Percentiles rank a stretch among this genome's conserved stretches.
Conservation (phyloP, 2,113 vertebrate species). For the Gobio gobio region DNA sequence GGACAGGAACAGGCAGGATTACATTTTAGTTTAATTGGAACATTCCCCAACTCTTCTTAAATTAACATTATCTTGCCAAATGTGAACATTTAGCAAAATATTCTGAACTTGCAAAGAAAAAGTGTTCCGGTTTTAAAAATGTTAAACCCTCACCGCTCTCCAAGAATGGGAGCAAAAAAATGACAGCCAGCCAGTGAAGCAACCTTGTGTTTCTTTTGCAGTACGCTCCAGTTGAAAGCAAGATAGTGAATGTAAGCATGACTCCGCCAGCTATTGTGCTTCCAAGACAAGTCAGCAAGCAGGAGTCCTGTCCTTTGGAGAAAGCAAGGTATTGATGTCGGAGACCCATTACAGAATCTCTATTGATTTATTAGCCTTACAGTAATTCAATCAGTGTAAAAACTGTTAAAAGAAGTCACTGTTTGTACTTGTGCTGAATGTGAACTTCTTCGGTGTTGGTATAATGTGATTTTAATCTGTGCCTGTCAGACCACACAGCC, state of each 20-base stretch:
- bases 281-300: constrained; percentile 80
- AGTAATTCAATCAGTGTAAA: background rate
- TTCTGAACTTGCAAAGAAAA: background rate
- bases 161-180: constrained; percentile 1
- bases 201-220: constrained; percentile 60
- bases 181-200: constrained; percentile 5
- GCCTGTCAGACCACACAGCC: constrained; percentile 82
- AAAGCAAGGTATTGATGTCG: constrained; percentile 68
- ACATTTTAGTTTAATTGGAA: background rate
- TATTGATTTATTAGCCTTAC: background rate
- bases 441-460: background rate
- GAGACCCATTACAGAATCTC: background rate
- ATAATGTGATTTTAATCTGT: constrained; percentile 39
- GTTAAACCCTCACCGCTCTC: background rate
- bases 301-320: constrained; percentile 73
- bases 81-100: background rate
- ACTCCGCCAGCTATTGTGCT: constrained; percentile 85
- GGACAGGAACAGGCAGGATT: background rate
- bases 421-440: background rate
- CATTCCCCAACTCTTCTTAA: background rate
- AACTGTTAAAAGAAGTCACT: background rate
- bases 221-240: constrained; percentile 72
- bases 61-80: background rate
- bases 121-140: background rate
- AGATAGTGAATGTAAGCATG: constrained; percentile 71